Evolutionary conservation across 2,113 vertebrate species (phyloP).

Genomic region (Cynoglossus semilaevis): DNA sequence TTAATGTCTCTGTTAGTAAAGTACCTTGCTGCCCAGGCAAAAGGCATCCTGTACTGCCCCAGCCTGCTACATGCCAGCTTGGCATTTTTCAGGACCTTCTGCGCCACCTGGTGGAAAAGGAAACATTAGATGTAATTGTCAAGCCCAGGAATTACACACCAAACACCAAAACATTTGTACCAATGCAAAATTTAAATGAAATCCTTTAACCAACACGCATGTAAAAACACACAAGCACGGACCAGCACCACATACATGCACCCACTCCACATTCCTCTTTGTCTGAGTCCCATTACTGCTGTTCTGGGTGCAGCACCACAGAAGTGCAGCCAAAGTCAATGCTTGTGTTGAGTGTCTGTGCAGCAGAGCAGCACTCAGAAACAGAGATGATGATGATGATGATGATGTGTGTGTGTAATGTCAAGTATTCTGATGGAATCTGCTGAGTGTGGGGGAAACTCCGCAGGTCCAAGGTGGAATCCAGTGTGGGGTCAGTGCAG

Average conservation of each 20-base stretch:
- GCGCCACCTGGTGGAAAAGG: slow-evolving; percentile 85
- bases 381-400: slow-evolving; percentile 40
- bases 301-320: slow-evolving; percentile 11
- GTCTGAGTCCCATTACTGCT: slow-evolving; percentile 39
- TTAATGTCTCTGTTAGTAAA: background rate
- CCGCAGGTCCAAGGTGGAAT: too few species aligned
- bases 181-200: slow-evolving; percentile 1
- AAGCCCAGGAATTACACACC: slow-evolving; percentile 1
- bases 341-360: slow-evolving; percentile 36
- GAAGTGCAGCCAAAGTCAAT: slow-evolving; percentile 52
- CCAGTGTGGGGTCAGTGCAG: background rate
- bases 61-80: slow-evolving; percentile 91
- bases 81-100: slow-evolving; percentile 97
- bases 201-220: background rate
- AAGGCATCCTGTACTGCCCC: slow-evolving; percentile 96
- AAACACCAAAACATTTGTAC: background rate
- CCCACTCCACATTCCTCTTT: slow-evolving; percentile 1
- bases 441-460: slow-evolving; percentile 31
- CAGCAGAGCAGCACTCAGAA: slow-evolving; percentile 26
- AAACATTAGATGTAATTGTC: slow-evolving; percentile 12
- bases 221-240: background rate
- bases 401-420: slow-evolving; percentile 41
- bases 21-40: slow-evolving; percentile 97
- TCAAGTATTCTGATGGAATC: slow-evolving; percentile 41
- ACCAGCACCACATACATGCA: too few species aligned